These are phyloP conservation scores for Platysteira castanea DNA, from an alignment of 2,113 vertebrate genomes.

Conservation along the genomic window DNA sequence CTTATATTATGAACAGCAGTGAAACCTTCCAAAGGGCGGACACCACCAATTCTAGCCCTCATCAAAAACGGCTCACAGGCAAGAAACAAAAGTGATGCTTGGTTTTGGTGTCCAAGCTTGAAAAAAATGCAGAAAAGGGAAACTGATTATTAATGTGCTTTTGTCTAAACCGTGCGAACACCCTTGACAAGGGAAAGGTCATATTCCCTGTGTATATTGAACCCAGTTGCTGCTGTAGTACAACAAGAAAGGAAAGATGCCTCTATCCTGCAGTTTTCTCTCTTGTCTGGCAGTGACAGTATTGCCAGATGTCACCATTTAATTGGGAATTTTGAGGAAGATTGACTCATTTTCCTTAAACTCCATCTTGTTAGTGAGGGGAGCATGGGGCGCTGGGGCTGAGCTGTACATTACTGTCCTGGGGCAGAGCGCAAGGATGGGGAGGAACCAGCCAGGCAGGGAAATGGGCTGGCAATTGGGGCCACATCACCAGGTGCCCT, in stretches of 20 bases:
- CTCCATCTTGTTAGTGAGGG: background rate
- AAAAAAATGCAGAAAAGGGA: background rate
- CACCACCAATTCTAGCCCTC: background rate
- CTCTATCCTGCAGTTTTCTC: background rate
- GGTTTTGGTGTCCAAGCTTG: background rate
- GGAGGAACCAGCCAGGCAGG: background rate
- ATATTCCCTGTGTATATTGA: background rate
- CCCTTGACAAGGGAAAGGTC: background rate
- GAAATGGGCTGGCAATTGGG: background rate
- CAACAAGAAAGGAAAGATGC: background rate
- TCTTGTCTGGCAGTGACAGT: background rate
- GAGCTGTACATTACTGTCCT: background rate
- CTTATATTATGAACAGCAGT: background rate
- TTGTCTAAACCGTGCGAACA: background rate
- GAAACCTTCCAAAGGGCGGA: background rate
- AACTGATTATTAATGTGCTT: background rate
- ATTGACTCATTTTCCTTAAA: background rate
- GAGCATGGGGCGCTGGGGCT: fast-evolving
- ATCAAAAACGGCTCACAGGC: background rate
- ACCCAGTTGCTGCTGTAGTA: background rate
- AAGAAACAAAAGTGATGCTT: background rate
- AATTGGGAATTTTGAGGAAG: background rate
- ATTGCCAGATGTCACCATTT: background rate
- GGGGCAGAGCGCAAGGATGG: background rate
- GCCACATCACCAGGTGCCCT: background rate